phyloP scores from a whole-genome alignment of 2,797 vertebrate species.

The Lemur catta region DNA sequence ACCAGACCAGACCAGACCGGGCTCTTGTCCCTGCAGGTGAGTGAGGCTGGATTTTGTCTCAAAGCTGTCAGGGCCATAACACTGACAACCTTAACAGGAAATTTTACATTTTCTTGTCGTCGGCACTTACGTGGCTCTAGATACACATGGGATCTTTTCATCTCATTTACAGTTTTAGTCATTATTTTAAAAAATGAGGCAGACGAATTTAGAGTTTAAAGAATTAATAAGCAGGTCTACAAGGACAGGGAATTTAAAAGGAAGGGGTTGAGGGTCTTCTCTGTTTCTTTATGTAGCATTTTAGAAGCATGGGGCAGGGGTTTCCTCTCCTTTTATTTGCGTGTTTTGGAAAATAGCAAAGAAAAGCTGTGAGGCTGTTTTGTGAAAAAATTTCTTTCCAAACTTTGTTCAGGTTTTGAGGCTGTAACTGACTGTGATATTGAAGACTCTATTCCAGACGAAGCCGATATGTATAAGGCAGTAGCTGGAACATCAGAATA shows the following conservation, averaged over 20 bases:
- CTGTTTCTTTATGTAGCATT: background rate
- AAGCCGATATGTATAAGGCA: background rate
- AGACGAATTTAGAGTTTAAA: background rate
- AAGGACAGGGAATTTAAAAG: background rate
- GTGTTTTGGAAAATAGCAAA: background rate
- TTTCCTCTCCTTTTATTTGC: background rate
- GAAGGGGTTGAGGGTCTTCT: background rate
- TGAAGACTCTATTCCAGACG: background rate
- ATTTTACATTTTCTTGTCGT: background rate
- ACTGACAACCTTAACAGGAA: background rate
- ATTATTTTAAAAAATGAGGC: background rate
- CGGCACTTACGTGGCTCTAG: background rate
- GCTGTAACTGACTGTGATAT: background rate
- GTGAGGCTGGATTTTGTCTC: background rate
- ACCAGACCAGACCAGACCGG: background rate
- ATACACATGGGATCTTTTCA: background rate
- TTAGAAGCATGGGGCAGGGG: background rate
- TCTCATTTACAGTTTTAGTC: background rate
- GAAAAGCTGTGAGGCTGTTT: background rate
- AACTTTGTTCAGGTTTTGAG: background rate
- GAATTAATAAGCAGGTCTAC: background rate
- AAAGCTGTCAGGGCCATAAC: background rate
- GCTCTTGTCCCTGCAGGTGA: background rate
- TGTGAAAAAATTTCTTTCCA: conserved; percentile 11
- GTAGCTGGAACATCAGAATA: background rate